Percentiles rank a stretch among this genome's conserved stretches.
phyloP scores from a whole-genome alignment of 2,888 invertebrate genomes.

The Protodeltote pygarga region DNA sequence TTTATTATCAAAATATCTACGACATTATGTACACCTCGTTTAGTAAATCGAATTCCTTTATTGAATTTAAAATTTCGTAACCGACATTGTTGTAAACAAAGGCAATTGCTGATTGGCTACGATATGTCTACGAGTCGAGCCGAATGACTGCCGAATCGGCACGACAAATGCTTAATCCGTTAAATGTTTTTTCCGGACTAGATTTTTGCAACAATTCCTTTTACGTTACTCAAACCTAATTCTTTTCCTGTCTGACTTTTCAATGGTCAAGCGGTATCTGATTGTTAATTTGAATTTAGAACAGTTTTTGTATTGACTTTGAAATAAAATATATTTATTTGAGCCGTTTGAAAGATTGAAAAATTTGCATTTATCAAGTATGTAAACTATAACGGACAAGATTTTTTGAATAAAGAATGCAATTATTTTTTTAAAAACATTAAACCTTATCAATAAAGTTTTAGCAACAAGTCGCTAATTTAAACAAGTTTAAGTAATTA shows the following conservation, averaged over 20 bases:
- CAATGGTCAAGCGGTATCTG: too few relatives aligned
- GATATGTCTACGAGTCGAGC: constrained; percentile 37
- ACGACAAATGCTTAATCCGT: constrained; percentile 13
- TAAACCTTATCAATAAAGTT: background rate
- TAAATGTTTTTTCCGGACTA: constrained; percentile 13
- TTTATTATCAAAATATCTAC: constrained; percentile 31
- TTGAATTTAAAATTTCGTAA: constrained; percentile 57
- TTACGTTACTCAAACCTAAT: too few relatives aligned
- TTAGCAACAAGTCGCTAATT: background rate
- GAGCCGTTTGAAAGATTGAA: too few relatives aligned
- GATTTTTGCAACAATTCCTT: constrained; percentile 1
- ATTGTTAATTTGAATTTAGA: background rate
- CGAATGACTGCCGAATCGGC: constrained; percentile 10
- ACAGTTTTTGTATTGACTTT: background rate
- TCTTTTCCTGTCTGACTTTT: too few relatives aligned
- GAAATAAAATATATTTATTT: too few relatives aligned
- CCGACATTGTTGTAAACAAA: constrained; percentile 61
- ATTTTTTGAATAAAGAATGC: background rate
- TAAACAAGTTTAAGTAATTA: constrained; percentile 4
- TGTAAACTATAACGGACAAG: background rate
- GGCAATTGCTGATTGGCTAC: constrained; percentile 51
- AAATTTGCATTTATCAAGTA: too few relatives aligned
- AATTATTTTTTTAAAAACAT: too few relatives aligned
- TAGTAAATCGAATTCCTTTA: constrained; percentile 38
- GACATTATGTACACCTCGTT: constrained; percentile 28